Conservation (phyloP, 1,140 invertebrate species). For the Lasioglossum baleicum region DNA sequence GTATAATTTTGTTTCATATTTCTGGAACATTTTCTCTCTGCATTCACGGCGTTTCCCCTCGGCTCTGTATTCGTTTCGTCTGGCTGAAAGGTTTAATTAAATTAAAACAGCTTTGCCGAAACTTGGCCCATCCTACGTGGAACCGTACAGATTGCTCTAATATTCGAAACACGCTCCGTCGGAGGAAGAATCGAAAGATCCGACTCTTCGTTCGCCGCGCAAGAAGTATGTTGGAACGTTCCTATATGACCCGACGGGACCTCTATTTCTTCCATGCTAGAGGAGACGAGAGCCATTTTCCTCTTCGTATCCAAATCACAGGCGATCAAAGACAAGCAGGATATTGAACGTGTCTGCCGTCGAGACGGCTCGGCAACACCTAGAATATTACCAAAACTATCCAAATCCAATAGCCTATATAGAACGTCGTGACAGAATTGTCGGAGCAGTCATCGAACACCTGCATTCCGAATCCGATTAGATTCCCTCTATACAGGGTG, state of each 20-base stretch:
- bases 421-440: constrained; percentile 14
- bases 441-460: constrained; percentile 18
- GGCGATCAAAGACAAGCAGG: constrained; percentile 46
- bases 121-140: not conserved
- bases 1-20: not conserved
- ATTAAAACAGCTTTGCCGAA: constrained; percentile 3
- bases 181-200: not conserved
- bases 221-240: not conserved
- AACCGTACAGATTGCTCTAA: not conserved
- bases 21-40: not conserved
- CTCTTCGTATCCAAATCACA: constrained; percentile 33
- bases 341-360: constrained; percentile 52
- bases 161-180: not conserved
- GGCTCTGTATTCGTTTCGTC: not conserved
- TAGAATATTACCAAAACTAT: constrained; percentile 36
- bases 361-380: not conserved
- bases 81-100: constrained; percentile 19
- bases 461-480: not conserved
- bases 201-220: not conserved
- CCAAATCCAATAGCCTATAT: constrained; percentile 39
- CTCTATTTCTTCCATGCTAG: constrained; percentile 15
- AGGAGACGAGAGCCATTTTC: constrained; percentile 25
- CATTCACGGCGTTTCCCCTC: not conserved
- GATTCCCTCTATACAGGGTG: not conserved
- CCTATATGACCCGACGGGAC: too few species aligned